These are phyloP conservation scores for Baronia brevicornis DNA, from an alignment of 2,888 invertebrate genomes.

Conservation along the genomic window DNA sequence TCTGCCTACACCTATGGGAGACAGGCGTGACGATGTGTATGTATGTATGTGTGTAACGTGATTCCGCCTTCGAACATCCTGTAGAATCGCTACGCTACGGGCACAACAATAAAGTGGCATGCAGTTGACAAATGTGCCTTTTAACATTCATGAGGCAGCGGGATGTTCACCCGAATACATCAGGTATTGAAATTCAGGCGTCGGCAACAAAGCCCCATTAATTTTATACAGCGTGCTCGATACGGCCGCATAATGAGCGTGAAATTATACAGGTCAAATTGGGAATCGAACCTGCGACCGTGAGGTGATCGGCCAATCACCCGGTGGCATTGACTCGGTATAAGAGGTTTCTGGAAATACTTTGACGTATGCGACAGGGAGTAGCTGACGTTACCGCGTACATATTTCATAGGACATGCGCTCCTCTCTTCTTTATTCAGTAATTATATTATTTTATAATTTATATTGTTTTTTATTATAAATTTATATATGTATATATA, in stretches of 20 bases:
- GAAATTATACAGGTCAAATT: slow-evolving; percentile 25
- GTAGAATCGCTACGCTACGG: too few relatives aligned
- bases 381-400: too few relatives aligned
- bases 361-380: slow-evolving; percentile 1
- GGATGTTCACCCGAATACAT: slow-evolving; percentile 4
- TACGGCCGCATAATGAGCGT: slow-evolving; percentile 19
- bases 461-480: too few relatives aligned
- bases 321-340: slow-evolving; percentile 18
- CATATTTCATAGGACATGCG: too few relatives aligned
- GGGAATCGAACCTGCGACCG: slow-evolving; percentile 22
- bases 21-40: too few relatives aligned
- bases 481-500: too few relatives aligned
- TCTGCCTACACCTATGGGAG: too few relatives aligned
- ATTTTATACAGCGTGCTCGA: slow-evolving; percentile 9
- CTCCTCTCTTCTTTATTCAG: too few relatives aligned
- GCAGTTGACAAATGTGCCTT: background rate
- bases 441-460: too few relatives aligned
- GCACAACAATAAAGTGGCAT: background rate
- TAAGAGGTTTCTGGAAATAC: slow-evolving; percentile 7
- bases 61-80: too few relatives aligned
- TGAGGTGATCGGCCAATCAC: slow-evolving; percentile 21
- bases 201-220: background rate
- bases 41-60: too few relatives aligned
- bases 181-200: slow-evolving; percentile 16
- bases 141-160: slow-evolving; percentile 9